Base-by-base conservation (phyloP, 2,888 invertebrate species). In the Cordilura impudica region DNA sequence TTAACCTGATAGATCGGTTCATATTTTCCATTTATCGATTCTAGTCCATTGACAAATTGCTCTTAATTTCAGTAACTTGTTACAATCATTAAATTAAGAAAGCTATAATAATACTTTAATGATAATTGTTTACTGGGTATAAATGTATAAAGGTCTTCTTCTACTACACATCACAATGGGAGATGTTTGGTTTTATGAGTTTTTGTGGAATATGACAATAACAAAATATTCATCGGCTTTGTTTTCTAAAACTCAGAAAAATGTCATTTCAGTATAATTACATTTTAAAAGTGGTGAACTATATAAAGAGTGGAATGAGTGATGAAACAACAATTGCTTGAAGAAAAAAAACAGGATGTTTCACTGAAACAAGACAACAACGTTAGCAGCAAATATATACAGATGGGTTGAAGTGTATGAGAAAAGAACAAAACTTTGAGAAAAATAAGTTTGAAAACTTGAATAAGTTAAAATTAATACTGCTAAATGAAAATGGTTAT, bases 211-310 rank as follows among this genome's bases (percentile, higher is more conserved):
- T 39, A 51, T 39, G 31, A 56, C 58, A 51, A 2, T 16, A 60
- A 31, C 49, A 39, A 65, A 51, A 61, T 67, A 43, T 65, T 60
- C 43, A 66, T 67, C 35, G 61, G 26, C 26, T 21, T 45, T 26
- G 45, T 61, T 61, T 21, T 26, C 54, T 21, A 66, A 73, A 58
- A 58, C 49, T 63, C 45, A 31, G 43, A 61, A 67, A 81, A 82
- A 75, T 78, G 56, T 78, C 75, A 74, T 73, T 82, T 80, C 65
- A 61, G 71, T 77, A 67, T 79, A 78, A 82, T 81, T 82, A 67
- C 82, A 80, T 82, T 83, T 78, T 14, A 74, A 81, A 81, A 77
- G 77, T 78, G 66, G 58, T 81, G 75, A 82, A 78, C 72, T 79
- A 43, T 51, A 35, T 61, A 49, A 69, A 39, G 23, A 45, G 23